These are phyloP conservation scores for Stenodera caucasica DNA, from an alignment of 2,888 invertebrate species.

Conservation along the genomic window DNA sequence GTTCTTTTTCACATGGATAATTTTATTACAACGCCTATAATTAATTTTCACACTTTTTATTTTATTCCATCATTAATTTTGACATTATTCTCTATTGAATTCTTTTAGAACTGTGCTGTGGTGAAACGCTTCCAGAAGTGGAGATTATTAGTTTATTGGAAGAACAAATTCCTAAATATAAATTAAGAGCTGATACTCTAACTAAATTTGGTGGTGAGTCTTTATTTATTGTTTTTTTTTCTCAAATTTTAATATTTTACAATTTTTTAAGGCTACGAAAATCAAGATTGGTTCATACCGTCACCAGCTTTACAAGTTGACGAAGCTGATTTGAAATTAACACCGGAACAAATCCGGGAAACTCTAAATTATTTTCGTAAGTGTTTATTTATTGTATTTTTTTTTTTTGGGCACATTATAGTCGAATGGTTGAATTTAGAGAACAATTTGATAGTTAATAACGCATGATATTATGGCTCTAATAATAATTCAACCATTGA, in stretches of 20 bases:
- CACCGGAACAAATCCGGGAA: conserved; percentile 93
- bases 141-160: conserved; percentile 93
- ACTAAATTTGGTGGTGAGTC: conserved; percentile 85
- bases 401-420: background rate
- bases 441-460: conserved; percentile 4
- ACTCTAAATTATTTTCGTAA: conserved; percentile 97
- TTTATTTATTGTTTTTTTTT: conserved; percentile 22
- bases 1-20: conserved; percentile 16
- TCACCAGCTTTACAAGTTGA: conserved; percentile 78
- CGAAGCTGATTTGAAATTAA: conserved; percentile 76
- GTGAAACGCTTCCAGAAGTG: conserved; percentile 90
- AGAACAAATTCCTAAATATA: conserved; percentile 94
- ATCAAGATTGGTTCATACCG: conserved; percentile 92
- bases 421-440: conserved; percentile 1
- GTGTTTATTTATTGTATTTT: conserved; percentile 56
- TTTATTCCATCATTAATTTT: background rate
- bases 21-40: background rate
- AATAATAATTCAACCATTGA: background rate
- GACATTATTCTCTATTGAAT: conserved; percentile 14
- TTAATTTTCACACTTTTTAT: background rate
- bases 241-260: too few relatives aligned
- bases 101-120: conserved; percentile 82
- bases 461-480: background rate
- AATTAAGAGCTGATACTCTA: conserved; percentile 88
- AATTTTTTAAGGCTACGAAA: conserved; percentile 84